A percentile compares a stretch with the other conserved stretches of the same genome.
Evolutionary conservation across 1,140 invertebrate species (phyloP).

Genomic region (Prorops nasuta): DNA sequence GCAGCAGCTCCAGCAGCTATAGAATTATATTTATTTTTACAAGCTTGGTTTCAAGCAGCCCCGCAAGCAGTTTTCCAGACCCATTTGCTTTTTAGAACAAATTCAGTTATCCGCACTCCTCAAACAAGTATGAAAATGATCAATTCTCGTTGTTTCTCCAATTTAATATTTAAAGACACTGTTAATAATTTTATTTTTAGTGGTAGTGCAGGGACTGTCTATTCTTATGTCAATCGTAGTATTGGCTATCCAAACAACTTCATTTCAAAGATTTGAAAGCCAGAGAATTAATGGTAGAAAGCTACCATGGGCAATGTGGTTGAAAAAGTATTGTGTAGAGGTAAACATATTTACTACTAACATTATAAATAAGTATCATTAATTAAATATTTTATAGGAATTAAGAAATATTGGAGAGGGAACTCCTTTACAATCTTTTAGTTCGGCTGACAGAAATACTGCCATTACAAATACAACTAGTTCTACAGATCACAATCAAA

Average conservation of each 20-base stretch:
- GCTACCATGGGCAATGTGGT: slow-evolving; percentile 68
- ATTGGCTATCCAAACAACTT: slow-evolving; percentile 66
- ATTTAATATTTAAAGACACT: slow-evolving; percentile 1
- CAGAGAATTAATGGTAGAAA: slow-evolving; percentile 69
- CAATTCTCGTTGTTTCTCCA: slow-evolving; percentile 2
- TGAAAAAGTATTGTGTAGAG: slow-evolving; percentile 48
- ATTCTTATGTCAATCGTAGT: slow-evolving; percentile 66
- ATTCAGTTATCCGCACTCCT: slow-evolving; percentile 19
- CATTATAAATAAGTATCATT: neutral
- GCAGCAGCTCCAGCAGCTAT: slow-evolving; percentile 63
- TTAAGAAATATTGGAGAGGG: slow-evolving; percentile 42
- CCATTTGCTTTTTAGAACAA: slow-evolving; percentile 58
- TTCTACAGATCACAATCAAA: slow-evolving; percentile 5
- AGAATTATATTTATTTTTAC: slow-evolving; percentile 71
- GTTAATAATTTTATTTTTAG: slow-evolving; percentile 53
- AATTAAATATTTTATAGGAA: slow-evolving; percentile 28
- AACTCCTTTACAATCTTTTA: slow-evolving; percentile 21
- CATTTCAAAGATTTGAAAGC: slow-evolving; percentile 73
- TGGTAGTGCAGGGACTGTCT: slow-evolving; percentile 63
- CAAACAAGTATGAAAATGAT: slow-evolving; percentile 40
- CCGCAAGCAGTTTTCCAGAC: slow-evolving; percentile 68
- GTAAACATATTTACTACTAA: slow-evolving; percentile 22
- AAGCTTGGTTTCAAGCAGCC: slow-evolving; percentile 72
- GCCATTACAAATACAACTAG: neutral
- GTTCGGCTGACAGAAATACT: slow-evolving; percentile 14